Conservation (phyloP, 2,797 vertebrate genomes). For the Onychomys leucogaster region DNA sequence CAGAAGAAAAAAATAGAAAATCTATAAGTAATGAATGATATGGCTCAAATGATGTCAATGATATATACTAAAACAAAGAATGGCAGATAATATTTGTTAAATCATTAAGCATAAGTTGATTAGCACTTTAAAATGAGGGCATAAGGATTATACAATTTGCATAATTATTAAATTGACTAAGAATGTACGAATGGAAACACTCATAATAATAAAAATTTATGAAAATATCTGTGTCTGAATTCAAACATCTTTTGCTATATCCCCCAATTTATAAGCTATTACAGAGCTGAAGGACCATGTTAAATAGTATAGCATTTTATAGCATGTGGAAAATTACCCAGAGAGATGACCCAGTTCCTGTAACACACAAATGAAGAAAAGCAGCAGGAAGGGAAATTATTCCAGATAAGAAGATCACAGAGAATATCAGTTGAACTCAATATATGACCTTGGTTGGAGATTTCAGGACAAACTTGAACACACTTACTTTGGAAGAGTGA, state of each 20-base stretch:
- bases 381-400: background rate
- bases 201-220: background rate
- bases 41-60: background rate
- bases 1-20: background rate
- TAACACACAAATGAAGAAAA: background rate
- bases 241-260: background rate
- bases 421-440: background rate
- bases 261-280: background rate
- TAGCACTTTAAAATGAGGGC: background rate
- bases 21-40: background rate
- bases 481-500: background rate
- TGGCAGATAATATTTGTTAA: background rate
- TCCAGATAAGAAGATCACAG: background rate
- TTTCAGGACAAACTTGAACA: background rate
- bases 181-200: background rate
- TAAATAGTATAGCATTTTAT: background rate
- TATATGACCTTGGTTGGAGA: background rate
- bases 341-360: background rate
- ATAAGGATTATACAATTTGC: background rate
- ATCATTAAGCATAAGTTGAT: background rate
- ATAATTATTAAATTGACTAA: background rate
- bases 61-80: background rate
- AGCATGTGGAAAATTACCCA: constrained; percentile 1
- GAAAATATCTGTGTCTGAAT: background rate
- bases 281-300: background rate